These are phyloP conservation scores for Hemitrygon akajei DNA, from an alignment of 2,797 vertebrate genomes.

Conservation along the genomic window DNA sequence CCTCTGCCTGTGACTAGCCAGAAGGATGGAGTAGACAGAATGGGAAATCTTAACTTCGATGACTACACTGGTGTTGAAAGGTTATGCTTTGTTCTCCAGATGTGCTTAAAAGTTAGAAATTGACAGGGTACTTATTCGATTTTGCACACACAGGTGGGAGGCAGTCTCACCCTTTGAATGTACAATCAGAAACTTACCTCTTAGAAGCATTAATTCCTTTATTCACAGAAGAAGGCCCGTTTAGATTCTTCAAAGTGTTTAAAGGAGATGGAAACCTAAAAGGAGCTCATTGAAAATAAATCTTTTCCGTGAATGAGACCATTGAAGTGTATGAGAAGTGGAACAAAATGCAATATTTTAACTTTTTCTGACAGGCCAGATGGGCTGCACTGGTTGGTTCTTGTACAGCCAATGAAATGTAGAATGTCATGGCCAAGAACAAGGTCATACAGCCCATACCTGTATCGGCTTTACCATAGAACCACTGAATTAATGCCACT, in stretches of 20 bases:
- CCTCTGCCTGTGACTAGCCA: background rate
- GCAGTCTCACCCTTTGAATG: background rate
- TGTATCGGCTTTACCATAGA: too few relatives aligned
- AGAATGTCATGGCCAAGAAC: background rate
- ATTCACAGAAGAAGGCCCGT: background rate
- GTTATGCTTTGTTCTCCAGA: background rate
- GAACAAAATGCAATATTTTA: background rate
- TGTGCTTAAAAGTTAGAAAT: background rate
- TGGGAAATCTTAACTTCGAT: background rate
- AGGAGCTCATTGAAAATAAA: background rate
- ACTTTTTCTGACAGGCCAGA: background rate
- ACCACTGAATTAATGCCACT: background rate
- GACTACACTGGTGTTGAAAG: background rate
- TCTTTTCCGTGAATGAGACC: background rate
- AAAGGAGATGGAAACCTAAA: background rate
- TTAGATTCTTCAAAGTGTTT: slow-evolving; percentile 7
- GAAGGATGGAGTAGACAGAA: background rate
- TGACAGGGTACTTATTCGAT: background rate
- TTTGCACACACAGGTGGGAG: background rate
- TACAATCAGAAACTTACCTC: background rate
- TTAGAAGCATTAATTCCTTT: background rate
- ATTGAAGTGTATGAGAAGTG: background rate
- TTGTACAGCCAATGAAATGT: too few relatives aligned
- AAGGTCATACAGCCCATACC: background rate
- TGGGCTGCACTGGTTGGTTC: background rate